Evolutionary conservation across 2,113 vertebrate genomes (phyloP).

Genomic region (Sarotherodon lohbergeri): DNA sequence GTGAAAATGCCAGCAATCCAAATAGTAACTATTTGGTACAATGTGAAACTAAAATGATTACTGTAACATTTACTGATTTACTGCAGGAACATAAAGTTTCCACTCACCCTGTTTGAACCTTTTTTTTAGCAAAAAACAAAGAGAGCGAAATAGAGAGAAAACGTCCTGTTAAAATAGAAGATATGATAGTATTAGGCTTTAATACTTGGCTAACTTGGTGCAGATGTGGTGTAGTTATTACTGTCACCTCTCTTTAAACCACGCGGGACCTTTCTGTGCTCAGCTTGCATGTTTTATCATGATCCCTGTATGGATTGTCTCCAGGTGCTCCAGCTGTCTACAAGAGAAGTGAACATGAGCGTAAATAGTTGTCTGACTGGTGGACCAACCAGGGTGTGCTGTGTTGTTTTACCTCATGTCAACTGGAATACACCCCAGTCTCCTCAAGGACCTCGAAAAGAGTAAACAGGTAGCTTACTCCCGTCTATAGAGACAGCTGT

Average conservation of each 20-base stretch:
- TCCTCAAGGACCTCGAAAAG: not conserved
- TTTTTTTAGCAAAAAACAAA: not conserved
- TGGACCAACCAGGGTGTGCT: not conserved
- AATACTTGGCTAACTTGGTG: not conserved
- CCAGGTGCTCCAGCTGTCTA: not conserved
- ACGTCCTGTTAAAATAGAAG: accelerated
- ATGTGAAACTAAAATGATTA: not conserved
- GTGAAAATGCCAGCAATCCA: not conserved
- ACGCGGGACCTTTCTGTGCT: not conserved
- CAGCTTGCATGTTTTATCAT: not conserved
- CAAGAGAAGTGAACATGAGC: not conserved
- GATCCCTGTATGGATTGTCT: not conserved
- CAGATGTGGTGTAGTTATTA: not conserved
- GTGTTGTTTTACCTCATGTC: not conserved
- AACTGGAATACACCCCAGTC: not conserved
- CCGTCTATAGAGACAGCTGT: not conserved
- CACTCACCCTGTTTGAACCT: not conserved
- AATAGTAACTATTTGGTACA: not conserved
- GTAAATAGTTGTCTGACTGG: not conserved
- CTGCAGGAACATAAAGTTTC: not conserved
- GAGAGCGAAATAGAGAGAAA: not conserved
- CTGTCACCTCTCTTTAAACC: not conserved
- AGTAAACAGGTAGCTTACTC: not conserved
- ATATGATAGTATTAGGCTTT: not conserved
- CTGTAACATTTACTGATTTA: not conserved